A percentile compares a stretch with the other conserved stretches of the same genome.
These are phyloP conservation scores for Protophormia terraenovae DNA, from an alignment of 2,888 invertebrate species.

Conservation along the genomic window DNA sequence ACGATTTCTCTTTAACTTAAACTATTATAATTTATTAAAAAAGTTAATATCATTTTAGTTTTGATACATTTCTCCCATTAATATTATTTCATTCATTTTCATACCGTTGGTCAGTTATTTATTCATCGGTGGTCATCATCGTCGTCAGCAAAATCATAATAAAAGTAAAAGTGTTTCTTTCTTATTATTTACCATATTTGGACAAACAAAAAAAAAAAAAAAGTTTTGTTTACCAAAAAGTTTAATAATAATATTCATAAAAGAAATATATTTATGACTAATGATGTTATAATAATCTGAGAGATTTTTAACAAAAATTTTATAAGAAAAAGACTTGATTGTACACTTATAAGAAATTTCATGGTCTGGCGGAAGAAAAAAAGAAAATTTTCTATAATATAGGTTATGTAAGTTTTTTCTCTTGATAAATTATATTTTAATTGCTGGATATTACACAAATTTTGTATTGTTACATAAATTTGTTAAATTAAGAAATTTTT, in stretches of 20 bases:
- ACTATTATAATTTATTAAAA: not conserved
- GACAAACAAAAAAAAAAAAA: not conserved
- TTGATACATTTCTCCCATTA: constrained; percentile 39
- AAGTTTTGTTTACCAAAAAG: not conserved
- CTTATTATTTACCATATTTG: not conserved
- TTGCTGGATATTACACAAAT: not conserved
- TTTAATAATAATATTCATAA: constrained; percentile 17
- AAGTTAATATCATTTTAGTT: not conserved
- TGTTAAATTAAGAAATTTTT: not conserved
- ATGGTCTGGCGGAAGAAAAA: constrained; percentile 5
- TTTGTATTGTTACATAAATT: not conserved
- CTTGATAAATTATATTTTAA: constrained; percentile 10
- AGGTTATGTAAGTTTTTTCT: constrained; percentile 3
- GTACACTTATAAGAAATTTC: constrained; percentile 8
- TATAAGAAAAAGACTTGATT: not conserved
- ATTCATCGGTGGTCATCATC: constrained; percentile 26
- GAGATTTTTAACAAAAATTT: not conserved
- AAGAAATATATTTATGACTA: not conserved
- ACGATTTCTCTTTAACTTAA: constrained; percentile 41
- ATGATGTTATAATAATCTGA: constrained; percentile 10
- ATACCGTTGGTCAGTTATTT: not conserved
- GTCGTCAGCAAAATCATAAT: constrained; percentile 1
- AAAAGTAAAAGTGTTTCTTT: constrained; percentile 53
- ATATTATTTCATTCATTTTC: constrained; percentile 34
- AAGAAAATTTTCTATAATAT: not conserved